Percentiles rank a stretch among this genome's conserved stretches.
phyloP scores from a whole-genome alignment of 2,113 vertebrate genomes.

The Rhinopomastus cyanomelas region DNA sequence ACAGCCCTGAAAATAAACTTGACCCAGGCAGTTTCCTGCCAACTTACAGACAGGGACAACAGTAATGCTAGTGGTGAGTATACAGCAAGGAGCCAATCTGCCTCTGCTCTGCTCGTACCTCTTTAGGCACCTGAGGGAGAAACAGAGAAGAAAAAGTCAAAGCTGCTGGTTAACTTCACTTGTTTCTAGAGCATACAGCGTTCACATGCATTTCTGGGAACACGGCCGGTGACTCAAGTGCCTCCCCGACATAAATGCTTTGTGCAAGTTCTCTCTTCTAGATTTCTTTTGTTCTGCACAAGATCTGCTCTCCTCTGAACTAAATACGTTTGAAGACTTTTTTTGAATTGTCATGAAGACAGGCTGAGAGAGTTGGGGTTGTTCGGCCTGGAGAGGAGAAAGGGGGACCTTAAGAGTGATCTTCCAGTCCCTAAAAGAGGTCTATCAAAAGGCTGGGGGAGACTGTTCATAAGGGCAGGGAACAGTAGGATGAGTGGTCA shows the following conservation, averaged over 20 bases:
- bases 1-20: background rate
- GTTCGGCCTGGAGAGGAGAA: too few relatives aligned
- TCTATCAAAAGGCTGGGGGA: too few relatives aligned
- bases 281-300: background rate
- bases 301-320: background rate
- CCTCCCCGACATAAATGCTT: background rate
- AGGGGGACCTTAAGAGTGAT: too few relatives aligned
- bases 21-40: background rate
- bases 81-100: background rate
- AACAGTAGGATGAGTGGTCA: too few relatives aligned
- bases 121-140: conserved; percentile 86
- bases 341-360: too few relatives aligned
- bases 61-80: conserved; percentile 29
- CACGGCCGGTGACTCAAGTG: background rate
- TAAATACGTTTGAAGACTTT: background rate
- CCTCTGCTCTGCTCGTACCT: conserved; percentile 77
- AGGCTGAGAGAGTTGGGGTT: too few relatives aligned
- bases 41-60: conserved; percentile 28
- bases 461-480: too few relatives aligned
- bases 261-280: background rate
- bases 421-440: too few relatives aligned
- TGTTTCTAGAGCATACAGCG: background rate
- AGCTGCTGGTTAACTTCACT: background rate
- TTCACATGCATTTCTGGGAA: background rate
- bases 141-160: conserved; percentile 38